phyloP scores from a whole-genome alignment of 1,140 invertebrate species.

The Heliothis subflexa region DNA sequence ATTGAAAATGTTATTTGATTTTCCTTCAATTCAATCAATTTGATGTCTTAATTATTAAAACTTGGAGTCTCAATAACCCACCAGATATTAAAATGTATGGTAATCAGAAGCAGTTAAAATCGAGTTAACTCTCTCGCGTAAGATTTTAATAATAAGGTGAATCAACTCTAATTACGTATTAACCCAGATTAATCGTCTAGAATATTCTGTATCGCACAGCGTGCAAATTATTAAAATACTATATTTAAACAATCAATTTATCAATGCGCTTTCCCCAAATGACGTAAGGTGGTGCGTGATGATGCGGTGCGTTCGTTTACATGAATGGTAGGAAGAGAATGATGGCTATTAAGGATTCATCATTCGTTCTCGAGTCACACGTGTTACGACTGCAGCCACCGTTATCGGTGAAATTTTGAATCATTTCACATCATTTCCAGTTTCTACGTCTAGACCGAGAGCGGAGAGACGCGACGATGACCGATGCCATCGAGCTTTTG shows the following conservation, averaged over 20 bases:
- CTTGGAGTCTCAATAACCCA: neutral
- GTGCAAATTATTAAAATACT: slow-evolving; percentile 34
- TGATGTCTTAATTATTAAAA: neutral
- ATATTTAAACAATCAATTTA: slow-evolving; percentile 51
- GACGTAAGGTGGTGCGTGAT: slow-evolving; percentile 70
- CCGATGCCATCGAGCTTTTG: slow-evolving; percentile 10
- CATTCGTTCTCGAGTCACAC: slow-evolving; percentile 45
- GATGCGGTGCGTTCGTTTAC: slow-evolving; percentile 72
- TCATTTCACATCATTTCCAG: slow-evolving; percentile 46
- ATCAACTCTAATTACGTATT: neutral
- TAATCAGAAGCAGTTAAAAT: slow-evolving; percentile 9
- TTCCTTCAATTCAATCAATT: no score
- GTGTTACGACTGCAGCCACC: slow-evolving; percentile 40
- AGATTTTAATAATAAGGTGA: slow-evolving; percentile 6
- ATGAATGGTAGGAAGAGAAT: slow-evolving; percentile 67
- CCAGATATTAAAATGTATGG: neutral
- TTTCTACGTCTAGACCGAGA: slow-evolving; percentile 48
- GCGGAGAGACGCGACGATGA: neutral
- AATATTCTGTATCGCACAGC: slow-evolving; percentile 9
- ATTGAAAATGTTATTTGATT: no score
- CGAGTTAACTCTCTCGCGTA: slow-evolving; percentile 6
- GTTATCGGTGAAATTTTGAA: slow-evolving; percentile 53
- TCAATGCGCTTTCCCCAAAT: slow-evolving; percentile 73
- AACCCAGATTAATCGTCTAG: slow-evolving; percentile 12
- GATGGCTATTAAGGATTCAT: slow-evolving; percentile 71